phyloP scores from a whole-genome alignment of 2,113 vertebrate species.

The Gorsachius goisagi region DNA sequence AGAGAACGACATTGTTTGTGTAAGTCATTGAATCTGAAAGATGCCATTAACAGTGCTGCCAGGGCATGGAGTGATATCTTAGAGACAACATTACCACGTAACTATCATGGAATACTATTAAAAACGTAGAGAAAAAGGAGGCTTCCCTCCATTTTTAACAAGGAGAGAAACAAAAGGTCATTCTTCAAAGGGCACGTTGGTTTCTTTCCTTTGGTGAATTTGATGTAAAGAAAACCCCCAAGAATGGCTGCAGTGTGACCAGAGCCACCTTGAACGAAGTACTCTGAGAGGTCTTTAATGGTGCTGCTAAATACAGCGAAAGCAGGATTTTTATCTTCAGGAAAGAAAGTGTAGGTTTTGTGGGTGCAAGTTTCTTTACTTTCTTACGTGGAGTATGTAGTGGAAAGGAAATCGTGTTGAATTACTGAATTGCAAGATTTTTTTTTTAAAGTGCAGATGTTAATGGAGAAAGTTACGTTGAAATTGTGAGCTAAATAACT shows the following conservation, averaged over 20 bases:
- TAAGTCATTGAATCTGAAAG: conserved; percentile 68
- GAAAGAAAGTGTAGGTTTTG: background rate
- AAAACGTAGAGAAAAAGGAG: background rate
- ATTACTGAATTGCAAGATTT: background rate
- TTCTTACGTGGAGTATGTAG: background rate
- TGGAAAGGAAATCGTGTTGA: background rate
- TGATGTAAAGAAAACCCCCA: background rate
- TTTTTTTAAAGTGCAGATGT: background rate
- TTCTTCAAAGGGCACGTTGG: background rate
- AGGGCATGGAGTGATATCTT: conserved; percentile 37
- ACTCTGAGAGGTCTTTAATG: background rate
- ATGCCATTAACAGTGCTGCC: conserved; percentile 61
- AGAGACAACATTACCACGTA: background rate
- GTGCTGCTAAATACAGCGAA: background rate
- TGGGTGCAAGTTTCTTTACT: background rate
- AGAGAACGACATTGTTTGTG: conserved; percentile 61
- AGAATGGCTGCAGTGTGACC: background rate
- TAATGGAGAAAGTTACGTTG: background rate
- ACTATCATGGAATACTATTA: background rate
- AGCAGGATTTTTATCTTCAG: background rate
- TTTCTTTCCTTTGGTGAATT: background rate
- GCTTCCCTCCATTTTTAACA: background rate
- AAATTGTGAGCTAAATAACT: background rate
- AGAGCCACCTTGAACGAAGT: background rate
- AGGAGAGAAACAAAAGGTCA: background rate